Conservation (phyloP, 2,888 invertebrate species). For the Rhagonycha lutea region DNA sequence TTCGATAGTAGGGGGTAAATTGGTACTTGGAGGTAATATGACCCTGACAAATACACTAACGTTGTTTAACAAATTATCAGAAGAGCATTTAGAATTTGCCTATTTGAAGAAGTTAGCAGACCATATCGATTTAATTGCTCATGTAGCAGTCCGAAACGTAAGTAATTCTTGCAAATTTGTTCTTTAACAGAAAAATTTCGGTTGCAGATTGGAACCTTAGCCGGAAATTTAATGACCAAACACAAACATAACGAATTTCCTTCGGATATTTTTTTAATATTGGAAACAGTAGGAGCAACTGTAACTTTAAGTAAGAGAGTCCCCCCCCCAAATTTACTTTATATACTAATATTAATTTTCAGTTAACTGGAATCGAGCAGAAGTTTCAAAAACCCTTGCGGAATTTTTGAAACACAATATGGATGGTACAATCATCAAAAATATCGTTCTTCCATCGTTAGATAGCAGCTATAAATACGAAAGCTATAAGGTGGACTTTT, state of each 20-base stretch:
- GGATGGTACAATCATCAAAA: conserved; percentile 62
- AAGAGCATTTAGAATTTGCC: conserved; percentile 57
- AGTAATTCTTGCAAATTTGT: no score
- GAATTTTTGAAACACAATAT: conserved; percentile 75
- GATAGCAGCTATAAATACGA: no score
- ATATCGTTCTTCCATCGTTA: conserved; percentile 57
- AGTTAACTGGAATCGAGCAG: conserved; percentile 51
- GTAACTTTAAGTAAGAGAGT: no score
- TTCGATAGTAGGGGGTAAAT: conserved; percentile 51
- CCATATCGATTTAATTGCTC: conserved; percentile 72
- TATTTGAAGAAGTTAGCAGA: conserved; percentile 63
- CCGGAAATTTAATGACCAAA: no score
- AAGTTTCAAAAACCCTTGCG: conserved; percentile 63
- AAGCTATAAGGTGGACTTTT: conserved; percentile 40
- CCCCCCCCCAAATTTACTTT: no score
- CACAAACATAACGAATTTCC: no score
- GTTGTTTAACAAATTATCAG: conserved; percentile 53
- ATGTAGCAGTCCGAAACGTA: conserved; percentile 74
- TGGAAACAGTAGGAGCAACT: no score
- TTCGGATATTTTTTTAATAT: no score
- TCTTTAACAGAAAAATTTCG: no score
- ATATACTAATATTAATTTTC: neutral
- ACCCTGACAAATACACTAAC: conserved; percentile 61
- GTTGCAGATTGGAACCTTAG: no score
- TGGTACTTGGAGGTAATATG: conserved; percentile 65